Evolutionary conservation across 1,140 invertebrate genomes (phyloP), one percentile per base, ranked within the genome.

Genomic region (Halotydeus destructor): DNA sequence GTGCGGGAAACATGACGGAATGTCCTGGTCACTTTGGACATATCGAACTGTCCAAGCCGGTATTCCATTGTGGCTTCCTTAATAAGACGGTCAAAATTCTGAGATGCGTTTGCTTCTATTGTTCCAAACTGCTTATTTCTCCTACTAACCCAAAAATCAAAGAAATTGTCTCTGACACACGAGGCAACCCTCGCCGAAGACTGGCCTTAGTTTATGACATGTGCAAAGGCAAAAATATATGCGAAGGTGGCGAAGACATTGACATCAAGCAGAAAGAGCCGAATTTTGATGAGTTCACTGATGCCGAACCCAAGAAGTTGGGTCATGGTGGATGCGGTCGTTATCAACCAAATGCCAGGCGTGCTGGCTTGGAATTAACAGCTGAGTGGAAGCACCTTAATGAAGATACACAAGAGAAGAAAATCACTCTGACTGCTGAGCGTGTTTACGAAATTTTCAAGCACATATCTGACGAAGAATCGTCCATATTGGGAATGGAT

Each of bases 11-110:
- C 53, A 88, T 96, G 81, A 79, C 80, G 2, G 89, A 98, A 60
- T 99, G 94, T 62, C 88, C 91, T 14, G 94, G 94, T 1, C 94
- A 99, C 61, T 99, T 99, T 68, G 94, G 91, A n/a, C 94, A 99
- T 58, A 81, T 99, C 48, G 88, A 98, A 60, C 64, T 99, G 37
- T 79, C 89, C 1, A 99, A 98, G 61, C 94, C 94, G 19, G 93
- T 99, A 3, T 99, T 88, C 63, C 89, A 99, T 59, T 77, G 94
- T 57, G 93, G 89, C 35, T 99, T 97, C 57, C 69, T 99, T 18
- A 88, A 83, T 41, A 98, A 98, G 64, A 86, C 78, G 0, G 83
- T 98, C 31, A 99, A 99, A 67, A 76, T 96, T 41, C 60, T 96
- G 5, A 66, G 89, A 60, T 96, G 91, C 62, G 86, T 97, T 14